Percentiles rank a stretch among this genome's conserved stretches.
These are phyloP conservation scores for Agrotis ipsilon DNA, from an alignment of 2,888 invertebrate genomes.

Conservation along the genomic window DNA sequence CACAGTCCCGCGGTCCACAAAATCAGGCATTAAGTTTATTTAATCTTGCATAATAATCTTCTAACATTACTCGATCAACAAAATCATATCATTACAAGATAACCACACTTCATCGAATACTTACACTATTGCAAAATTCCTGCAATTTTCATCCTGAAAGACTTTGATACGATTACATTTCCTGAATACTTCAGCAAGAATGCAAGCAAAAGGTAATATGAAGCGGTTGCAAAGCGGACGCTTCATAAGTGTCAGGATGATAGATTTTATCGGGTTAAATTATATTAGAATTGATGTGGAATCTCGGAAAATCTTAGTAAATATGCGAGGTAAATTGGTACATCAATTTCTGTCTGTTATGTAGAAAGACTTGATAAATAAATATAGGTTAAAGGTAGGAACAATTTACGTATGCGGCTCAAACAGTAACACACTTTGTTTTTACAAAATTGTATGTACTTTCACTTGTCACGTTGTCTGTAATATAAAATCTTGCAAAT, in stretches of 20 bases:
- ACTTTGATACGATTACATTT: conserved; percentile 25
- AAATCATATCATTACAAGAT: too few relatives aligned
- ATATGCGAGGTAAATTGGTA: background rate
- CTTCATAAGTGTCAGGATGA: conserved; percentile 48
- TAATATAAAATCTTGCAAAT: too few relatives aligned
- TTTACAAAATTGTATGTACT: too few relatives aligned
- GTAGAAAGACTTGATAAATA: background rate
- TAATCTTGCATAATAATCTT: too few relatives aligned
- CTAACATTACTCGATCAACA: too few relatives aligned
- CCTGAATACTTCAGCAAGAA: conserved; percentile 28
- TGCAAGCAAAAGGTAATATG: conserved; percentile 22
- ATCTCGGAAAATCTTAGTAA: conserved; percentile 13
- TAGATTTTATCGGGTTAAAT: conserved; percentile 38
- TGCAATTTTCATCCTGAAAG: conserved; percentile 6
- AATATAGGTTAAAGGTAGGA: too few relatives aligned
- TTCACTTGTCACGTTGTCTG: too few relatives aligned
- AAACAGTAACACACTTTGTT: too few relatives aligned
- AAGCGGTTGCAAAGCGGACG: conserved; percentile 24
- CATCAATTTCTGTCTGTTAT: background rate
- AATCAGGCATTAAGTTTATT: too few relatives aligned
- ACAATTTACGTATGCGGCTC: too few relatives aligned
- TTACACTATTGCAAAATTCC: background rate
- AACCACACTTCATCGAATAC: too few relatives aligned
- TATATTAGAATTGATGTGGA: conserved; percentile 37
- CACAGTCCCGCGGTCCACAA: too few relatives aligned